A percentile compares a stretch with the other conserved stretches of the same genome.
Conservation (phyloP, 2,888 invertebrate genomes). For the Cephus pygmeus region DNA sequence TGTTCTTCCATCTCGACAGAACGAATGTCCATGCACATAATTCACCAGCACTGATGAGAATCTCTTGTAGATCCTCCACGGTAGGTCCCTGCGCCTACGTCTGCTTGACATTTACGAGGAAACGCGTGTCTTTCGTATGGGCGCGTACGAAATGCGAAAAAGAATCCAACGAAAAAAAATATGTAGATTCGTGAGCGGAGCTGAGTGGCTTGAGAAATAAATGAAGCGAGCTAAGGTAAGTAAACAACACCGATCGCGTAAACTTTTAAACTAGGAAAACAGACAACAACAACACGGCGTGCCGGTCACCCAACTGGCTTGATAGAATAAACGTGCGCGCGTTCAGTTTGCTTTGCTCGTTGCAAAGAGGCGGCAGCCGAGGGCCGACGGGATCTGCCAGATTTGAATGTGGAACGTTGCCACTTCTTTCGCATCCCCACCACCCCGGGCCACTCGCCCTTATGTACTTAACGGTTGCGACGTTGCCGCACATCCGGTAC, state of each 20-base stretch:
- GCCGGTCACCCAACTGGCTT: background rate
- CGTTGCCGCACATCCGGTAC: slow-evolving; percentile 63
- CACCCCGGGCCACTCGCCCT: slow-evolving; percentile 32
- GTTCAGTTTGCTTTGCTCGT: slow-evolving; percentile 5
- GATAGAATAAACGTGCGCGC: background rate
- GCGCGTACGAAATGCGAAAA: background rate
- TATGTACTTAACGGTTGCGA: slow-evolving; percentile 62
- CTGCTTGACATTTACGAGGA: slow-evolving; percentile 56
- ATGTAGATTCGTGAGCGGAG: no score
- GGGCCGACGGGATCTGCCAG: slow-evolving; percentile 53
- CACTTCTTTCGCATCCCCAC: slow-evolving; percentile 52
- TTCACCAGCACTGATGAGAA: slow-evolving; percentile 42
- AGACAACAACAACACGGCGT: background rate
- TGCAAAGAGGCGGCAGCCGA: slow-evolving; percentile 21
- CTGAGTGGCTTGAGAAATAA: background rate
- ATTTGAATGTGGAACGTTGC: slow-evolving; percentile 64
- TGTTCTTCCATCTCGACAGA: slow-evolving; percentile 61
- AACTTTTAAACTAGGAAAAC: background rate
- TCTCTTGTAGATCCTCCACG: slow-evolving; percentile 38
- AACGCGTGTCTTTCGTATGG: background rate
- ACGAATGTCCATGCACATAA: slow-evolving; percentile 65
- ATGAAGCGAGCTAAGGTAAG: background rate
- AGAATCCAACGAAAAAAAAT: background rate
- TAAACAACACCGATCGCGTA: background rate
- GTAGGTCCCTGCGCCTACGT: slow-evolving; percentile 36